A percentile compares a stretch with the other conserved stretches of the same genome.
phyloP scores from a whole-genome alignment of 2,888 invertebrate species.

The Atrina japonica region DNA sequence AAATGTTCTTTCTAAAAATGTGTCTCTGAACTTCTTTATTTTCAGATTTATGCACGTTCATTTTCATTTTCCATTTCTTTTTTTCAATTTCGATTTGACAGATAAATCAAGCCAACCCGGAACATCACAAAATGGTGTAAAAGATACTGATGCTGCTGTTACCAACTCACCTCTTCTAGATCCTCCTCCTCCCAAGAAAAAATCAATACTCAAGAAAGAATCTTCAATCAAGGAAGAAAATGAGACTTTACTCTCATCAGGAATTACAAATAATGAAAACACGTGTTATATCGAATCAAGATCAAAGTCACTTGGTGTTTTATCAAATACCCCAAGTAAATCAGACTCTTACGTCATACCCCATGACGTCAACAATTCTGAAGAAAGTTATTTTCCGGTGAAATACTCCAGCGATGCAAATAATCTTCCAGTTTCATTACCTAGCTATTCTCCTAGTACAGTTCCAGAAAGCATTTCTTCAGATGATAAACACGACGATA shows the following conservation, averaged over 20 bases:
- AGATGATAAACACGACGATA: conserved; percentile 60
- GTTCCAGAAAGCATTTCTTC: conserved; percentile 12
- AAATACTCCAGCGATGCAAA: conserved; percentile 12
- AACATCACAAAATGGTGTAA: conserved; percentile 11
- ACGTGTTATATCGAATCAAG: conserved; percentile 81
- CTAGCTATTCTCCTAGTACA: conserved; percentile 5
- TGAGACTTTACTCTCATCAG: conserved; percentile 4
- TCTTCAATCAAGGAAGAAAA: conserved; percentile 77
- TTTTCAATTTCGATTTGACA: neutral
- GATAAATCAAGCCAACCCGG: conserved; percentile 19
- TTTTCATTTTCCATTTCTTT: too few relatives aligned
- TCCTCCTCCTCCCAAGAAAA: conserved; percentile 82
- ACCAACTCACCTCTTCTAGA: conserved; percentile 55
- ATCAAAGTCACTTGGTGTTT: too few relatives aligned
- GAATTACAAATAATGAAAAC: neutral
- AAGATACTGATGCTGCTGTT: neutral
- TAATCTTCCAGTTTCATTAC: conserved; percentile 4
- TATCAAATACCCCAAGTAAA: too few relatives aligned
- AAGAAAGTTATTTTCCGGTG: conserved; percentile 12
- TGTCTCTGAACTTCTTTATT: too few relatives aligned
- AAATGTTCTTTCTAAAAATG: too few relatives aligned
- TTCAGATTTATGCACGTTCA: too few relatives aligned
- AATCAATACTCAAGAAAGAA: conserved; percentile 89
- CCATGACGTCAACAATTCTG: neutral
- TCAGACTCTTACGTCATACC: too few relatives aligned